These are phyloP conservation scores for Phortica magna DNA, from an alignment of 2,888 invertebrate genomes.

Conservation along the genomic window DNA sequence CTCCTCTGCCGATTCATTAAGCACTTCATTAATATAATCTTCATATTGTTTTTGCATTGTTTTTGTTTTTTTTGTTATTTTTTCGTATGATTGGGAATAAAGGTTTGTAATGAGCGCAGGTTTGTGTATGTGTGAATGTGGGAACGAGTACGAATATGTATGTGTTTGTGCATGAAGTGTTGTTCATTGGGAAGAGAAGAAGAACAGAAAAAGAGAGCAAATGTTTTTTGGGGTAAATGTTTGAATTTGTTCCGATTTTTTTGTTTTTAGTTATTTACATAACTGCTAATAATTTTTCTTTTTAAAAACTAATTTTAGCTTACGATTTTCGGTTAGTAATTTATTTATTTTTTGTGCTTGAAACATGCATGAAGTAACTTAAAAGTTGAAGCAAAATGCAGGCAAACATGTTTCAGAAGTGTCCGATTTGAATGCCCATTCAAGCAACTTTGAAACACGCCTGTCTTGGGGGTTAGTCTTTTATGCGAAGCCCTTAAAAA, in stretches of 20 bases:
- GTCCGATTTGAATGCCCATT: background rate
- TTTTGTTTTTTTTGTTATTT: slow-evolving; percentile 1
- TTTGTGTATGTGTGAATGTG: slow-evolving; percentile 20
- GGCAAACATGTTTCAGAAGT: background rate
- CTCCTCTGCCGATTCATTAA: slow-evolving; percentile 83
- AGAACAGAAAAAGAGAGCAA: slow-evolving; percentile 7
- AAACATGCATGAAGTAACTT: slow-evolving; percentile 17
- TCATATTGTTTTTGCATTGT: slow-evolving; percentile 50
- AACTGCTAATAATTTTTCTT: background rate
- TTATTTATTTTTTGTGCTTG: background rate
- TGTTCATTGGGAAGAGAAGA: slow-evolving; percentile 25
- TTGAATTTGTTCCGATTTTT: background rate
- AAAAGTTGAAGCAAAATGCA: background rate
- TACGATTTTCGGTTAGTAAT: slow-evolving; percentile 1
- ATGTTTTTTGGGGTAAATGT: slow-evolving; percentile 8
- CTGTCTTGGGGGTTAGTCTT: background rate
- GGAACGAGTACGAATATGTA: background rate
- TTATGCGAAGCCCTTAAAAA: background rate
- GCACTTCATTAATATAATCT: slow-evolving; percentile 92
- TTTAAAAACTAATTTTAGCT: background rate
- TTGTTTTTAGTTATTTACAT: background rate
- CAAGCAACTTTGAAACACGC: background rate
- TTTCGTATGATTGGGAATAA: background rate
- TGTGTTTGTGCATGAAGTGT: background rate
- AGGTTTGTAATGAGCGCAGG: background rate